Percentiles rank a stretch among this genome's conserved stretches.
phyloP scores from a whole-genome alignment of 2,888 invertebrate genomes.

The Drosophila nr. perissopoda region DNA sequence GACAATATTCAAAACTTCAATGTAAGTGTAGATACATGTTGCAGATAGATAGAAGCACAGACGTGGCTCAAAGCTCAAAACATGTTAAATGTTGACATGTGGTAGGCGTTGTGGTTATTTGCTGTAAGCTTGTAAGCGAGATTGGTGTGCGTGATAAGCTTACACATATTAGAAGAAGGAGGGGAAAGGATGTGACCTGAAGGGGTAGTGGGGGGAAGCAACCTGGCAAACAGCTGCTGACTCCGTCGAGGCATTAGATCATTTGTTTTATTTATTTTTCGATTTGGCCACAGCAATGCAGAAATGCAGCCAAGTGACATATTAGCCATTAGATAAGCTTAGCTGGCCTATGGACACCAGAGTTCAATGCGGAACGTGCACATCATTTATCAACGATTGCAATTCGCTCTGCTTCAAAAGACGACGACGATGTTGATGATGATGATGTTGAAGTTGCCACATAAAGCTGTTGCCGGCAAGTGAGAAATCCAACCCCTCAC shows the following conservation, averaged over 20 bases:
- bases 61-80: constrained; percentile 63
- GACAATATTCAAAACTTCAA: not conserved
- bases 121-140: constrained; percentile 59
- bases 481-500: not conserved
- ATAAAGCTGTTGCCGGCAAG: not conserved
- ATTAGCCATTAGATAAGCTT: constrained; percentile 55
- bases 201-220: not conserved
- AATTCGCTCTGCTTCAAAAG: constrained; percentile 51
- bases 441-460: constrained; percentile 23
- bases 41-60: constrained; percentile 28
- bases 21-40: constrained; percentile 34
- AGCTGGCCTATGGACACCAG: not conserved
- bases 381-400: constrained; percentile 77
- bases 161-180: constrained; percentile 19
- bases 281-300: constrained; percentile 66
- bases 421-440: constrained; percentile 22
- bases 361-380: constrained; percentile 27
- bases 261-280: constrained; percentile 79
- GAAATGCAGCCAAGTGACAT: constrained; percentile 70
- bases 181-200: not conserved
- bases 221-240: constrained; percentile 27
- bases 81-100: constrained; percentile 78
- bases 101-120: constrained; percentile 50
- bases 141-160: constrained; percentile 65
- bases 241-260: constrained; percentile 45